Evolutionary conservation across 2,888 invertebrate genomes (phyloP).

Genomic region (Megalurothrips usitatus): DNA sequence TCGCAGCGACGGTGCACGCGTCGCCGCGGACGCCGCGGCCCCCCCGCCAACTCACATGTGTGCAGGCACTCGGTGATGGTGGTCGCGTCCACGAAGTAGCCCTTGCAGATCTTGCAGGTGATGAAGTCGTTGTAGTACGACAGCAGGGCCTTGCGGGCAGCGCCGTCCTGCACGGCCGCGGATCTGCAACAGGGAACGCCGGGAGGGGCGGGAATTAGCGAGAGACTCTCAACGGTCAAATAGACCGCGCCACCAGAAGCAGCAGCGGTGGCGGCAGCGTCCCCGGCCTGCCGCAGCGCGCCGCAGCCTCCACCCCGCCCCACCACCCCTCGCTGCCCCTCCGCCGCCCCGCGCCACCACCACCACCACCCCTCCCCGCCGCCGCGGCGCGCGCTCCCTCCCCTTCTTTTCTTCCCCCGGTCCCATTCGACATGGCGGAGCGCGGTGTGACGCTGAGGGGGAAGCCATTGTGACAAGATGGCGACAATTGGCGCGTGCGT

Average conservation of each 20-base stretch:
- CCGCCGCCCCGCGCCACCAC: neutral
- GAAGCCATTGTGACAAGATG: slow-evolving; percentile 22
- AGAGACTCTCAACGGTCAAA: neutral
- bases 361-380: slow-evolving; percentile 7
- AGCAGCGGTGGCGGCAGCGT: too few species aligned
- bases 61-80: slow-evolving; percentile 4
- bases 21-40: neutral
- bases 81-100: neutral
- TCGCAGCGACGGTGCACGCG: neutral
- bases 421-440: slow-evolving; percentile 21
- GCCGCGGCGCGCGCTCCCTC: slow-evolving; percentile 7
- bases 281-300: too few species aligned
- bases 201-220: too few species aligned
- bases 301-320: neutral
- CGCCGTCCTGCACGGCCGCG: neutral
- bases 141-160: neutral
- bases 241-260: neutral
- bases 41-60: neutral
- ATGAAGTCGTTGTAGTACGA: neutral
- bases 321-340: neutral
- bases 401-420: slow-evolving; percentile 22
- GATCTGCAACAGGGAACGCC: neutral
- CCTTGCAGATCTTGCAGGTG: slow-evolving; percentile 4
- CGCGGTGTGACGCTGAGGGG: neutral
- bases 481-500: neutral